Percentiles rank a stretch among this genome's conserved stretches.
phyloP scores from a whole-genome alignment of 1,140 invertebrate species.

The Ceratosolen fusciceps region DNA sequence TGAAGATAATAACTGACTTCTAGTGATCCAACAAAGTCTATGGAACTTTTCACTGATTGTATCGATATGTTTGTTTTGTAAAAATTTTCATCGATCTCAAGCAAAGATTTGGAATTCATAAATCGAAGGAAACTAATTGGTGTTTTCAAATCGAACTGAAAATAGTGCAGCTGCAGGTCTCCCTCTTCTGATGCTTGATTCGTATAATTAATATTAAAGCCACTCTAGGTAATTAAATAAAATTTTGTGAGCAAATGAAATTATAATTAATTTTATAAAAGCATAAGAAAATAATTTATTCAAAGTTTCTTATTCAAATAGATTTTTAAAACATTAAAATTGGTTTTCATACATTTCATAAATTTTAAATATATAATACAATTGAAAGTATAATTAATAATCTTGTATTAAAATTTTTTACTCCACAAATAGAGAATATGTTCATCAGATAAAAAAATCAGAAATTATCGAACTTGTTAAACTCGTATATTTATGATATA shows the following conservation, averaged over 20 bases:
- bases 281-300: too few species aligned
- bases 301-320: too few species aligned
- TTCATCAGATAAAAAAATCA: too few species aligned
- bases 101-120: conserved; percentile 66
- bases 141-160: conserved; percentile 72
- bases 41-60: conserved; percentile 65
- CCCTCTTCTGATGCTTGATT: conserved; percentile 65
- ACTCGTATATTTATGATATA: too few species aligned
- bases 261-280: conserved; percentile 8
- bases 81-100: conserved; percentile 73
- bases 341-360: too few species aligned
- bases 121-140: conserved; percentile 71
- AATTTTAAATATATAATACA: too few species aligned
- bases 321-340: too few species aligned
- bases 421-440: too few species aligned
- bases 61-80: conserved; percentile 70
- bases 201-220: conserved; percentile 71
- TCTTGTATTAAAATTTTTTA: too few species aligned
- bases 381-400: too few species aligned
- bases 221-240: conserved; percentile 59
- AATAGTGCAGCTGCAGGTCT: conserved; percentile 66
- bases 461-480: too few species aligned
- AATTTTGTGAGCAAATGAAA: conserved; percentile 18
- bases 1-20: conserved; percentile 64
- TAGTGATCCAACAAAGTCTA: conserved; percentile 68